phyloP scores from a whole-genome alignment of 1,140 invertebrate species.

The Drosophila punjabiensis region DNA sequence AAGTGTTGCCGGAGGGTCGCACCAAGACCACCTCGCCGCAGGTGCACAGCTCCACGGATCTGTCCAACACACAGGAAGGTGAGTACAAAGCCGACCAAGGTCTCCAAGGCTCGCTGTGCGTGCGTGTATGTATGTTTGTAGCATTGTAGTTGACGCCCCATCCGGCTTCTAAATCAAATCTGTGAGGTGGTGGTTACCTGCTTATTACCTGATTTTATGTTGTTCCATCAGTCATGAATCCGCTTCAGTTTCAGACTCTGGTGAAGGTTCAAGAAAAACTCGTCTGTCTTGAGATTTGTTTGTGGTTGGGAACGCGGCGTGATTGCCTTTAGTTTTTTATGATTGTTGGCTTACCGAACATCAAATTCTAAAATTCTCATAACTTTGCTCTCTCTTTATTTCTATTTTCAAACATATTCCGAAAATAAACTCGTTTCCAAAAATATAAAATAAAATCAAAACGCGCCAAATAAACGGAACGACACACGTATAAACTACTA shows the following conservation, averaged over 20 bases:
- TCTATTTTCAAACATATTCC: slow-evolving; percentile 77
- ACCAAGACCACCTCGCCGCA: slow-evolving; percentile 86
- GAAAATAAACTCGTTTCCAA: slow-evolving; percentile 57
- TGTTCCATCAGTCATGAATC: slow-evolving; percentile 5
- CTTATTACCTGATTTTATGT: slow-evolving; percentile 14
- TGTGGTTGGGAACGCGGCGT: slow-evolving; percentile 14
- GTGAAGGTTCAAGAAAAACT: slow-evolving; percentile 18
- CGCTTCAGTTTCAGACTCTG: slow-evolving; percentile 12
- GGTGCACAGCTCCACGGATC: slow-evolving; percentile 88
- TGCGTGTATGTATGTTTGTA: slow-evolving; percentile 36
- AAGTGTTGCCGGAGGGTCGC: slow-evolving; percentile 88
- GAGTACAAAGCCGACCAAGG: slow-evolving; percentile 23
- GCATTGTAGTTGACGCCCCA: slow-evolving; percentile 24
- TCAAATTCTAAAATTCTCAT: slow-evolving; percentile 66
- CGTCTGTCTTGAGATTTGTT: slow-evolving; percentile 1
- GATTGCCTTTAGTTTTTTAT: slow-evolving; percentile 15
- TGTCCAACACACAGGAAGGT: slow-evolving; percentile 85
- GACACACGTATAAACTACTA: slow-evolving; percentile 70
- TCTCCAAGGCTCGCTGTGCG: slow-evolving; percentile 29
- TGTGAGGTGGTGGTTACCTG: not conserved
- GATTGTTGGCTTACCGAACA: slow-evolving; percentile 39
- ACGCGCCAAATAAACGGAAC: slow-evolving; percentile 63
- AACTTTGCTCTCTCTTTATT: slow-evolving; percentile 85
- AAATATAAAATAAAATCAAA: slow-evolving; percentile 38
- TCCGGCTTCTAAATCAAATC: slow-evolving; percentile 4